phyloP scores from a whole-genome alignment of 2,888 invertebrate species.

The Drosophila austrosaltans region DNA sequence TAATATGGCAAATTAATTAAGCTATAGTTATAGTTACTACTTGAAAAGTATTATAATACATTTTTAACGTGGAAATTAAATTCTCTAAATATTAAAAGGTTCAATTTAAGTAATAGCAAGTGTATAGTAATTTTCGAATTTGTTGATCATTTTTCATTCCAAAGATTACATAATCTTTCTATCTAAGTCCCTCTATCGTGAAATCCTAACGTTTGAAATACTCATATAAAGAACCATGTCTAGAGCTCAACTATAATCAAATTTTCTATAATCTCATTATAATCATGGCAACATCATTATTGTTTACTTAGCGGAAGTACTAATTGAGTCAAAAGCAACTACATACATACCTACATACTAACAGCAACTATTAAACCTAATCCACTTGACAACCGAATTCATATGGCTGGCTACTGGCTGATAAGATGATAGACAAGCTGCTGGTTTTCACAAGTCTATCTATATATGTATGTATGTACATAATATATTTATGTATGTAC shows the following conservation, averaged over 20 bases:
- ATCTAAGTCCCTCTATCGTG: background rate
- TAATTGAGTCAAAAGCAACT: constrained; percentile 20
- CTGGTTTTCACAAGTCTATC: constrained; percentile 25
- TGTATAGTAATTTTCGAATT: too few species aligned
- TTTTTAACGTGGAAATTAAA: too few species aligned
- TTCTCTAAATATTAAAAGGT: too few species aligned
- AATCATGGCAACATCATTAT: constrained; percentile 2
- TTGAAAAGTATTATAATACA: too few species aligned
- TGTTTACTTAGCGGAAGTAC: constrained; percentile 2
- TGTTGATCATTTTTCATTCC: too few species aligned
- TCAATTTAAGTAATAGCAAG: too few species aligned
- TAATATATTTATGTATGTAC: background rate
- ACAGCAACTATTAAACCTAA: constrained; percentile 13
- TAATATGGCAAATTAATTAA: too few species aligned
- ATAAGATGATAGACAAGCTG: constrained; percentile 37
- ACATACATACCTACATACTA: background rate
- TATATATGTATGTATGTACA: constrained; percentile 17
- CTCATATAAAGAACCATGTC: background rate
- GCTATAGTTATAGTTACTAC: too few species aligned
- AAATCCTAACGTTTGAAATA: too few species aligned
- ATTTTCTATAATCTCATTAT: background rate
- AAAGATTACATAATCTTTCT: background rate
- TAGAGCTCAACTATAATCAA: background rate
- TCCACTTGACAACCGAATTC: constrained; percentile 12
- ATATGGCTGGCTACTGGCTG: constrained; percentile 14